Evolutionary conservation across 2,797 vertebrate genomes (phyloP), one percentile per base, ranked within the genome.

Genomic region (Betta splendens): DNA sequence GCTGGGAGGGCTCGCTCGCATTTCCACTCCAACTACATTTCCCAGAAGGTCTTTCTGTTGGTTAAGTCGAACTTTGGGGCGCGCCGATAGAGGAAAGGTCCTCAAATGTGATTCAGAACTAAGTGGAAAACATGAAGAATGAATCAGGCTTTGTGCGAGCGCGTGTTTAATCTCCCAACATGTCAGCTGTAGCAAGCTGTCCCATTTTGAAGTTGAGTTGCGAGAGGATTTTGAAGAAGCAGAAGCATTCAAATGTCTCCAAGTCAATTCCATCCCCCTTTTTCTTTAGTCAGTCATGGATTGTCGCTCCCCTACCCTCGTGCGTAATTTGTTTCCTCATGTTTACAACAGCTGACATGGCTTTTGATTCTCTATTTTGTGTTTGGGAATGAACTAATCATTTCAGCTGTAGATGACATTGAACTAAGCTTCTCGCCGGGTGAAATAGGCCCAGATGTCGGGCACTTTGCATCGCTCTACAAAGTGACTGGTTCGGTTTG

Each of bases 271-370:
- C 77, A 75, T 67, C 75, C 60, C 62, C 60, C 67, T 78, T 80
- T 77, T 84, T 64, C 75, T 87, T 65, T 57, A 75, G 81, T 85
- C 77, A 75, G 69, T 85, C 84, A 85, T 84, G 75, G 77, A 83
- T 80, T 84, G 84, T 79, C 48, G 64, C 84, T 75, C 63, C 69
- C 61, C 73, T 51, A 67, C 77, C 59, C 72, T 84, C 39, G 23
- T 76, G 65, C 66, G 72, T 81, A 85, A 90, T 88, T 88, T 86
- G 77, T 85, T 87, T 81, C 72, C 65, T 70, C 79, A 65, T 87
- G 78, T 90, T 89, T 80, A 86, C 85, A 84, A 85, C 78, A 87
- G 85, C 82, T 84, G 81, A 88, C 84, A 79, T 82, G 83, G 68
- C 67, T 83, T 85, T 75, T 85, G 80, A 85, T 87, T 75, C 78